Evolutionary conservation across 2,888 invertebrate species (phyloP), one percentile per base, ranked within the genome.

Genomic region (Drosophila hamatofila): DNA sequence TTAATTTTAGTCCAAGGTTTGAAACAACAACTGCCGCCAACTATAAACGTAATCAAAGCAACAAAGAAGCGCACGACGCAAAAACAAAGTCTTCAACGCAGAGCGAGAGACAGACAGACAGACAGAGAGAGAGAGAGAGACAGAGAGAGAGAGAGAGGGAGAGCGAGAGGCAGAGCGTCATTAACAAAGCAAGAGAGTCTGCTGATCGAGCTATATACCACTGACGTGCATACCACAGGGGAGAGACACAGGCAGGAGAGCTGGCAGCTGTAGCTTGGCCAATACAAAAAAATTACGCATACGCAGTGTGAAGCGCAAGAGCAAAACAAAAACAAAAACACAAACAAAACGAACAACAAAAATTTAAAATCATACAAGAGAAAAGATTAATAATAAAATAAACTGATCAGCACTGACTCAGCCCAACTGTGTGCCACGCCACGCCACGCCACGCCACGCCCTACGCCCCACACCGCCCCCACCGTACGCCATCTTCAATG

Each of bases 1-100:
- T 91, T 91, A 85, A 91, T 91, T 91, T 91, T 91, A 91, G 91
- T 91, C 91, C 92, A 91, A 91, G 91, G 91, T 91, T 91, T 91
- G 75, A 91, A 88, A 82, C 89, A 83, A 83, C 27, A 68, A 25
- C 54, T 46, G 66, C 64, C 64, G 57, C 63, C 67, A 68, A 78
- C 69, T 80, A 77, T 54, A 80, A 77, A 80, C 77, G 78, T 81
- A 79, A 79, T 81, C 81, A 57, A 77, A 80, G 49, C 78, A 80
- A 77, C 78, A 81, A 77, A 72, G 69, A 75, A 75, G 75, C 64
- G 67, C 67, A 70, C 72, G 33, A 75, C 76, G 78, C 60, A 72
- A 52, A 76, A 76, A 72, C 84, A 81, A 74, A 83, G 81, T 80
- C 81, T 80, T 68, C 68, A 64, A 63, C 59, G 37, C 12, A n/a